A percentile compares a stretch with the other conserved stretches of the same genome.
phyloP scores from a whole-genome alignment of 1,140 invertebrate genomes.

The Asbolus verrucosus region DNA sequence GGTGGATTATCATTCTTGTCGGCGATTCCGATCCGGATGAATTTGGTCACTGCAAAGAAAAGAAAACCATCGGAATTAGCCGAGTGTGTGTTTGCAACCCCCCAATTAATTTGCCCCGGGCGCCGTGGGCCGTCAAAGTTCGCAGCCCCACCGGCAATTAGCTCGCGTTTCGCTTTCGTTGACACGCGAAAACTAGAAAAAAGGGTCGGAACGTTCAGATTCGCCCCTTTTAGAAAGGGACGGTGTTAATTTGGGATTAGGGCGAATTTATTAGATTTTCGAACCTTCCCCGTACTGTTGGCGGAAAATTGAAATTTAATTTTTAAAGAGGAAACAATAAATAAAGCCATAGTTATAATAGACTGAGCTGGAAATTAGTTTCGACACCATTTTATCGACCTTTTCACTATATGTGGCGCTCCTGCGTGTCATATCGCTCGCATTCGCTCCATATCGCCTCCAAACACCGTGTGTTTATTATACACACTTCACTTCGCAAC shows the following conservation, averaged over 20 bases:
- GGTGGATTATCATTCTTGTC: conserved; percentile 99
- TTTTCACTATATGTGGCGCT: too few relatives aligned
- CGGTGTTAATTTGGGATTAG: not conserved
- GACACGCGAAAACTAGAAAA: too few relatives aligned
- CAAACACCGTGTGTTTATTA: conserved; percentile 13
- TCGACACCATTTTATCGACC: too few relatives aligned
- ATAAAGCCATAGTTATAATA: not conserved
- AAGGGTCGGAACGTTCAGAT: too few relatives aligned
- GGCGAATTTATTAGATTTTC: not conserved
- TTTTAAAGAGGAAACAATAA: not conserved
- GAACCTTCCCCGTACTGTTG: too few relatives aligned
- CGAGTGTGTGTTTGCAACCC: too few relatives aligned
- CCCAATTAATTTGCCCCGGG: too few relatives aligned
- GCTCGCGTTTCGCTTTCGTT: too few relatives aligned
- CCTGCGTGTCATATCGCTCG: conserved; percentile 1
- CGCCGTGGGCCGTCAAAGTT: too few relatives aligned
- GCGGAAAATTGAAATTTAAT: not conserved
- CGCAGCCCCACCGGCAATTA: too few relatives aligned
- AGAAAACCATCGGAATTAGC: not conserved
- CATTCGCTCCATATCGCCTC: not conserved
- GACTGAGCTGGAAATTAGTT: not conserved
- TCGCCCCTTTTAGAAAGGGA: too few relatives aligned
- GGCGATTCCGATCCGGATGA: conserved; percentile 90
- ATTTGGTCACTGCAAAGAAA: conserved; percentile 87
- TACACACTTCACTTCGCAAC: conserved; percentile 20